These are phyloP conservation scores for Sycobia sp. DNA, from an alignment of 1,140 invertebrate species.

Conservation along the genomic window DNA sequence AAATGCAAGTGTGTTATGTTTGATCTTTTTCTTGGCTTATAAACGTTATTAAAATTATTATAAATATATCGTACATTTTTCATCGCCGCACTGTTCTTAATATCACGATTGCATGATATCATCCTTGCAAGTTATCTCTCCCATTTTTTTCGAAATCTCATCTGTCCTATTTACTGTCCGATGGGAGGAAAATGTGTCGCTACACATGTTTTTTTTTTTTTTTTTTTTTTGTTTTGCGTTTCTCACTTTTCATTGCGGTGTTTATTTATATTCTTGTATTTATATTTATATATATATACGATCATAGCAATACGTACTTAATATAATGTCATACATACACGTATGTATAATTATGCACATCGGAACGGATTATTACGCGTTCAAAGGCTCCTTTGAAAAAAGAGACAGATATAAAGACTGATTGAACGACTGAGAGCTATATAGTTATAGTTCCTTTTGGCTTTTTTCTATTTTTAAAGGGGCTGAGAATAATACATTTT, in stretches of 20 bases:
- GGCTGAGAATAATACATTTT: constrained; percentile 6
- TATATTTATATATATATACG: constrained; percentile 38
- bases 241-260: constrained; percentile 37
- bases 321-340: constrained; percentile 32
- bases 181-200: constrained; percentile 3
- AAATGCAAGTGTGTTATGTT: constrained; percentile 27
- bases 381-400: constrained; percentile 47
- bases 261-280: constrained; percentile 38
- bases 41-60: constrained; percentile 63
- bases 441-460: constrained; percentile 10
- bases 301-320: constrained; percentile 32
- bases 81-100: constrained; percentile 18
- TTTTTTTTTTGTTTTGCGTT: constrained; percentile 24
- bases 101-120: constrained; percentile 4
- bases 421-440: constrained; percentile 26
- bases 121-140: constrained; percentile 14
- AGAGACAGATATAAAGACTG: constrained; percentile 39
- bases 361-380: constrained; percentile 58
- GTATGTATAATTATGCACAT: constrained; percentile 52
- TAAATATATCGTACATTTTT: constrained; percentile 60
- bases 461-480: neutral
- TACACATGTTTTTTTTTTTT: too few relatives aligned
- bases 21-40: constrained; percentile 46
- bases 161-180: constrained; percentile 10
- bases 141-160: too few relatives aligned